Evolutionary conservation across 1,140 invertebrate genomes (phyloP).

Genomic region (Anoplolepis gracilipes): DNA sequence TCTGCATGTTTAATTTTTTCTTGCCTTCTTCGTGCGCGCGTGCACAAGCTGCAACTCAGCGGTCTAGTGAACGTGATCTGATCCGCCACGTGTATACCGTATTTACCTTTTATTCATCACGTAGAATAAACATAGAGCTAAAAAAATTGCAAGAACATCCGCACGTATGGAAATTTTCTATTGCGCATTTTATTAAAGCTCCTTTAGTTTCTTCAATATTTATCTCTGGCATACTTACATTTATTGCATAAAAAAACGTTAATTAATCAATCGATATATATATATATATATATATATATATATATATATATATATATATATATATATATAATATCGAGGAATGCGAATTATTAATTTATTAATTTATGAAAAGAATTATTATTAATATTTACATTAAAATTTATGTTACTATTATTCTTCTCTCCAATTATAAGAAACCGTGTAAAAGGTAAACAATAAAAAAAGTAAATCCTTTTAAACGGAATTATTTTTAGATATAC

Average conservation of each 20-base stretch:
- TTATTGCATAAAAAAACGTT: conserved; percentile 3
- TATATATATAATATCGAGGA: neutral
- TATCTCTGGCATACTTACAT: neutral
- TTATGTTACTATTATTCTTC: neutral
- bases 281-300: neutral
- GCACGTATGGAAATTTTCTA: neutral
- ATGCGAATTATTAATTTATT: conserved; percentile 7
- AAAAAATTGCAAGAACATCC: neutral
- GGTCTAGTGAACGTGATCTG: conserved; percentile 56
- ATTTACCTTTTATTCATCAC: conserved; percentile 25
- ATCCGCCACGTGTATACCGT: neutral
- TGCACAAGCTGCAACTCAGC: conserved; percentile 16
- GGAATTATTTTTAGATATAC: neutral
- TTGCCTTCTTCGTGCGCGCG: conserved; percentile 34
- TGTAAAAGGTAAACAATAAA: neutral
- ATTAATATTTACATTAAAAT: too few species aligned
- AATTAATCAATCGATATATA: neutral
- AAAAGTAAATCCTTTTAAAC: neutral
- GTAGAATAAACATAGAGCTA: neutral
- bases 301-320: too few species aligned
- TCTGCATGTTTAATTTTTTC: conserved; percentile 71
- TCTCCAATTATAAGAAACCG: neutral
- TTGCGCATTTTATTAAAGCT: neutral
- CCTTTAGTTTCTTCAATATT: neutral
- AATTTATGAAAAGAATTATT: neutral